Conservation (phyloP, 1,140 invertebrate species). For the Physella acuta region DNA sequence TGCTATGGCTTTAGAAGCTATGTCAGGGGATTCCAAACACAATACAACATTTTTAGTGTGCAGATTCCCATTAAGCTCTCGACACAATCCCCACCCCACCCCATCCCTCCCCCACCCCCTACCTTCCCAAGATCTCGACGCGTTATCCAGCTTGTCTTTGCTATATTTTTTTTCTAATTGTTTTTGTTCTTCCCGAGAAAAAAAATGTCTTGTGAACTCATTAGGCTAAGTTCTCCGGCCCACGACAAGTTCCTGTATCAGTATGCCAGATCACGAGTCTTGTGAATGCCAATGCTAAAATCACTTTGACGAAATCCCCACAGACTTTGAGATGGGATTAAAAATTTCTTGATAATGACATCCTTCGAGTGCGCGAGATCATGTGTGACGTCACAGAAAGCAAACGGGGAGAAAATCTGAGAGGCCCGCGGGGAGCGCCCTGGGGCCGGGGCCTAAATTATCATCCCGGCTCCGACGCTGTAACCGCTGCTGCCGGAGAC, state of each 20-base stretch:
- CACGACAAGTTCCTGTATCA: not conserved
- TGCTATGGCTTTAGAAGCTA: no score
- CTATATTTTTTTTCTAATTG: no score
- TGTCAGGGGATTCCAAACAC: no score
- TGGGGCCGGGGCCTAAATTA: slow-evolving; percentile 6
- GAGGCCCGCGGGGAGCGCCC: not conserved
- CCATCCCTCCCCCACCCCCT: not conserved
- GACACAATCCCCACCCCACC: not conserved
- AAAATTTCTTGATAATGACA: slow-evolving; percentile 23
- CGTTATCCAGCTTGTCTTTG: no score
- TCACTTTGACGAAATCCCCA: slow-evolving; percentile 11
- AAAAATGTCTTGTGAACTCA: not conserved
- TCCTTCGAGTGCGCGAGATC: slow-evolving; percentile 5
- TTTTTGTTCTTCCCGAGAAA: no score
- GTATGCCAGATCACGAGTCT: slow-evolving; percentile 12
- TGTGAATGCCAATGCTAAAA: not conserved
- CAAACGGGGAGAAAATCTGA: slow-evolving; percentile 18
- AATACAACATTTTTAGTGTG: no score
- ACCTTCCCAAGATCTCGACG: no score
- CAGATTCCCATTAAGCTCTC: no score
- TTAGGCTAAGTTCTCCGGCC: not conserved
- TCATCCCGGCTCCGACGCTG: not conserved
- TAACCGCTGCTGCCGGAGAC: not conserved
- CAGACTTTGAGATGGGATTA: slow-evolving; percentile 21
- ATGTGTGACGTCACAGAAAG: slow-evolving; percentile 16